phyloP scores from a whole-genome alignment of 2,113 vertebrate species.

The Lates calcarifer region DNA sequence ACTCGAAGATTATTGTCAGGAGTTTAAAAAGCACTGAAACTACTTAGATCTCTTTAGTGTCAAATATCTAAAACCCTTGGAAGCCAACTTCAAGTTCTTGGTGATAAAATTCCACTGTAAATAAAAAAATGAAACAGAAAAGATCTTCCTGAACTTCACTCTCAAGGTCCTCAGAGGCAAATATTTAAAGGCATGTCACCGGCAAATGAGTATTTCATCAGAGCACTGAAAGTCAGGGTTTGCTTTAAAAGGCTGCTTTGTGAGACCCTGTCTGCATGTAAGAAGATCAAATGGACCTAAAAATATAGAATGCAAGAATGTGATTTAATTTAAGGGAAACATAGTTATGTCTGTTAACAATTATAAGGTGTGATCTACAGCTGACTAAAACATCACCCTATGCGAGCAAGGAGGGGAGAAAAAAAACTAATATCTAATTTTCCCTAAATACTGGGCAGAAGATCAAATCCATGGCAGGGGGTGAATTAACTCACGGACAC shows the following conservation, averaged over 20 bases:
- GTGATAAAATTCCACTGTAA: constrained; percentile 11
- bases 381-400: constrained; percentile 11
- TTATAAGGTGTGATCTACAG: too few species aligned
- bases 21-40: not conserved
- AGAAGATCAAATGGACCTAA: constrained; percentile 3
- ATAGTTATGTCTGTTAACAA: not conserved
- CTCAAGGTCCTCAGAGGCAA: not conserved
- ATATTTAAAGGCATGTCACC: not conserved
- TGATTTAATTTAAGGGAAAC: not conserved
- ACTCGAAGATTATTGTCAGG: not conserved
- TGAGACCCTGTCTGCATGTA: not conserved
- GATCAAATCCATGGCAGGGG: constrained; percentile 8
- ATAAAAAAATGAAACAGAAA: constrained; percentile 33
- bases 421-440: constrained; percentile 13
- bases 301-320: not conserved
- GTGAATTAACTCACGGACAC: constrained; percentile 35
- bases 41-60: not conserved
- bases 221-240: not conserved
- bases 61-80: not conserved
- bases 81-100: not conserved
- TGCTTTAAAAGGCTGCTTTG: not conserved
- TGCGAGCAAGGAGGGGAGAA: not conserved
- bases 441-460: constrained; percentile 12
- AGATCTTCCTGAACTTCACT: constrained; percentile 6
- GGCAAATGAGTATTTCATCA: constrained; percentile 24